These are phyloP conservation scores for Willowsia nigromaculata DNA, from an alignment of 2,888 invertebrate genomes.

Conservation along the genomic window DNA sequence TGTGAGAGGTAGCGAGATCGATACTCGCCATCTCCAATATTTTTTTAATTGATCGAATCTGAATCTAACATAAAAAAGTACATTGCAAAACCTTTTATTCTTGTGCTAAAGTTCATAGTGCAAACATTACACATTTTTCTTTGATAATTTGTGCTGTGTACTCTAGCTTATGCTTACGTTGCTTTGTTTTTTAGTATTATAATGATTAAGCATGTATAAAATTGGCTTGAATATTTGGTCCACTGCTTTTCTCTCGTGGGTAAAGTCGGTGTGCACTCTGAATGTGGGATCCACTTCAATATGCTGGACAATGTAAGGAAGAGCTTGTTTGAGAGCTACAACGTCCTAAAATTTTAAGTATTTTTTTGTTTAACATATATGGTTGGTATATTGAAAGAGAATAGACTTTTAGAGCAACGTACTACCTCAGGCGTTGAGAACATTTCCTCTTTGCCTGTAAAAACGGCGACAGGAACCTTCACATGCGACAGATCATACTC, in stretches of 20 bases:
- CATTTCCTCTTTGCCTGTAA: conserved; percentile 51
- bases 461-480: conserved; percentile 41
- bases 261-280: conserved; percentile 63
- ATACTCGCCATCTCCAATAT: too few relatives aligned
- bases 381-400: neutral
- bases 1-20: too few relatives aligned
- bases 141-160: too few relatives aligned
- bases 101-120: too few relatives aligned
- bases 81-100: too few relatives aligned
- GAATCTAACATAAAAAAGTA: too few relatives aligned
- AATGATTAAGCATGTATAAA: conserved; percentile 9
- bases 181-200: neutral
- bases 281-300: conserved; percentile 51
- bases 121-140: too few relatives aligned
- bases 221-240: conserved; percentile 61
- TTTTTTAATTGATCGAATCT: too few relatives aligned
- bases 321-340: conserved; percentile 5
- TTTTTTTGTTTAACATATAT: neutral
- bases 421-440: conserved; percentile 42
- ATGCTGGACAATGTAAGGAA: conserved; percentile 51
- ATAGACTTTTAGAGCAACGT: neutral
- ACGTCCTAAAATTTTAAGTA: conserved; percentile 37
- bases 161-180: too few relatives aligned
- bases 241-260: conserved; percentile 48
- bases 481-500: conserved; percentile 51